Base-by-base conservation (phyloP, 2,797 vertebrate genomes). In the Hylomyscus alleni region DNA sequence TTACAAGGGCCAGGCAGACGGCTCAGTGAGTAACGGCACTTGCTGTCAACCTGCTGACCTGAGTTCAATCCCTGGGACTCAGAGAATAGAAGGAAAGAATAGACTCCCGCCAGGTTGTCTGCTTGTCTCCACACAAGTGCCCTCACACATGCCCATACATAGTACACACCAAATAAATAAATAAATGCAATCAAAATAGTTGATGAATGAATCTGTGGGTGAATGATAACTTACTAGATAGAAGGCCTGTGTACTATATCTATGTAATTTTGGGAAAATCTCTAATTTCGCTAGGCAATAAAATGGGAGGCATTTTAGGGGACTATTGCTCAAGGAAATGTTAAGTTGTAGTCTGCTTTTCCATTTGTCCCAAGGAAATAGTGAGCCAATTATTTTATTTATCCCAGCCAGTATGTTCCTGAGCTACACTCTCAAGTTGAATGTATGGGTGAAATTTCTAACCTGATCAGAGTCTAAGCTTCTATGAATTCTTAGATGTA, bases 331-430 rank as follows among this genome's bases (percentile, higher is more conserved):
- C 20, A 95, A 40, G 40, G 26, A 95, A 90, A 93, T 81, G 14
- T 47, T 90, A 37, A 89, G 93, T 44, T 26, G 8, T 72, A 40
- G 7, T 90, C 90, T 89, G 52, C 17, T 26, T 58, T 89, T 87
- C 54, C 52, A 89, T 95, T 94, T 96, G 94, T 24, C 37, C 17
- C 34, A 94, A 91, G 58, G 24, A 97, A 95, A 95, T 52, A 31
- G 34, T 31, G 40, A 95, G 7, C 6, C 19, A 75, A 37, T 62
- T 82, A 31, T 62, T 85, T 31, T 58, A 40, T 86, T 93, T 84
- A 77, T 54, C 90, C 26, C 17, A 65, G 31, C 9, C 17, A 75
- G 40, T 88, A 69, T 17, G 58, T 87, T 96, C 94, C 56, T 31
- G 69, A 24, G 11, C 77, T 92, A 87, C 6, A 78, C n/a, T 93